Conservation (phyloP, 1,140 invertebrate species). For the Philotrypesis tridentata region DNA sequence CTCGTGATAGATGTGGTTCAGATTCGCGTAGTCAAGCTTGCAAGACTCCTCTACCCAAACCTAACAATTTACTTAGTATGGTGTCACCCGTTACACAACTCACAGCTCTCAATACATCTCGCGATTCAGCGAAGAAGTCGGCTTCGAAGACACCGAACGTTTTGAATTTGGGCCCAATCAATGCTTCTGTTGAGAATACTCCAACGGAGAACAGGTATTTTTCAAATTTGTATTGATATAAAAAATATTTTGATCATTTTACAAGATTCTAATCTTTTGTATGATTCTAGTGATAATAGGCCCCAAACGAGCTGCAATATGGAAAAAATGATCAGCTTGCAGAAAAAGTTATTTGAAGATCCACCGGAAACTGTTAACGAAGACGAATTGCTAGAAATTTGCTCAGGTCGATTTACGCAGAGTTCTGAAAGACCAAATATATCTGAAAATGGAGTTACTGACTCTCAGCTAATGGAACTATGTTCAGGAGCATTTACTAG, state of each 20-base stretch:
- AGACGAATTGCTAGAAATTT: constrained; percentile 74
- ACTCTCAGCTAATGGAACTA: constrained; percentile 59
- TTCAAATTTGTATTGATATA: neutral
- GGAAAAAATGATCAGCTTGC: constrained; percentile 60
- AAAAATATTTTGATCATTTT: neutral
- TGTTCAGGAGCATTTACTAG: constrained; percentile 60
- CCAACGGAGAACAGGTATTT: constrained; percentile 42
- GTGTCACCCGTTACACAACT: constrained; percentile 65
- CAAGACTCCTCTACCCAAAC: constrained; percentile 56
- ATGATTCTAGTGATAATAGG: constrained; percentile 37
- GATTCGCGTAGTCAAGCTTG: constrained; percentile 52
- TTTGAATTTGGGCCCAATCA: constrained; percentile 3
- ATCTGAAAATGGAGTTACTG: constrained; percentile 18
- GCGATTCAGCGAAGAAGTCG: constrained; percentile 60
- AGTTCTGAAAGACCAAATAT: constrained; percentile 16
- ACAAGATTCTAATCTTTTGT: constrained; percentile 36
- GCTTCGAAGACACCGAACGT: neutral
- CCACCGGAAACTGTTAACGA: constrained; percentile 64
- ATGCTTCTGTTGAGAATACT: constrained; percentile 36
- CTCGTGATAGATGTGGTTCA: constrained; percentile 9
- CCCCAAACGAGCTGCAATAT: constrained; percentile 46
- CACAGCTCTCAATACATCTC: constrained; percentile 63
- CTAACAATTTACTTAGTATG: constrained; percentile 56
- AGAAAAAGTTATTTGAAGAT: constrained; percentile 68
- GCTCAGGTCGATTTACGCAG: constrained; percentile 72